Base-by-base conservation (phyloP, 2,888 invertebrate genomes). In the Sinelater perroti region DNA sequence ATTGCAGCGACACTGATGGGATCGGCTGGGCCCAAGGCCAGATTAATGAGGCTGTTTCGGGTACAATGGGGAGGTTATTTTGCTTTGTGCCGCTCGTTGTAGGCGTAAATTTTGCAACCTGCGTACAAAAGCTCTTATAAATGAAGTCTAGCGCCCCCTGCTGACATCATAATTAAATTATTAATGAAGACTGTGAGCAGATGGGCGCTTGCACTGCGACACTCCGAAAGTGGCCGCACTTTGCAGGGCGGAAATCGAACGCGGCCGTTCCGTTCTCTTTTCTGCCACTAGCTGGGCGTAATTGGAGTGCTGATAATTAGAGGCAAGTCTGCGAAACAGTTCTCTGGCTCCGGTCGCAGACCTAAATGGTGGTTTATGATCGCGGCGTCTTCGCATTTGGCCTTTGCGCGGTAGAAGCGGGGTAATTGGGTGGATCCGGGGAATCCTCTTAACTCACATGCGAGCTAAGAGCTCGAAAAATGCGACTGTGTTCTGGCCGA, bases 151-250 rank as follows among this genome's bases (percentile, higher is more conserved):
- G 28, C 44, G 21, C 42, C 18, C 54, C 33, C 17, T 36, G 35
- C 36, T 35, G 40, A 60, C 65, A 64, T 20, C 52, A 57, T 66
- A 66, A 66, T 67, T 65, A 64, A 65, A 67, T 66, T 65, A 65
- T 63, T 66, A 64, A 66, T 63, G 63, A 60, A 45, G 45, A 45
- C 45, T 30, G 18, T 14, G 30, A 45, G 18, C 40, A 40, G 40
- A 40, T 40, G 40, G 14, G 40, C 26, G 24, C 26, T 13, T 40
- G 4, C 6, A 24, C 7, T 5, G 17, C 5, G 4, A 40, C 20
- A 24, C 21, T 20, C 11, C 24, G 1, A 40, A 40, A 40, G 13
- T 24, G 6, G 7, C 13, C 26, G 14, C 16, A 24, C 16, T 40
- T 26, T 14, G 8, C 7, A 14, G 24, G 16, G 24, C n/a, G 10